phyloP scores from a whole-genome alignment of 2,797 vertebrate species.

The Myripristis murdjan region DNA sequence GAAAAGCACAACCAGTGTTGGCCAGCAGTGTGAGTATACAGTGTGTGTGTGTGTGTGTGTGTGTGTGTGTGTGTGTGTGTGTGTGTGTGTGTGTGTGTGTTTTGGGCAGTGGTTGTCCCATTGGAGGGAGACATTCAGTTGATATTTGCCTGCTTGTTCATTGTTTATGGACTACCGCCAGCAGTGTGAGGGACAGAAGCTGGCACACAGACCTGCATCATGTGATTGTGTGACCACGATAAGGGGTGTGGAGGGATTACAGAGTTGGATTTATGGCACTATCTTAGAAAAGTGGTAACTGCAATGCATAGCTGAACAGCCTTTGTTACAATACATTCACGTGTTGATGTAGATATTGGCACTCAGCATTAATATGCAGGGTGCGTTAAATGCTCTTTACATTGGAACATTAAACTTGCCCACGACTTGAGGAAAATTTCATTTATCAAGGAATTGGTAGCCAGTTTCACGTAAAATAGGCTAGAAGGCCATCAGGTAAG shows the following conservation, averaged over 20 bases:
- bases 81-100: too few relatives aligned
- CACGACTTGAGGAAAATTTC: too few relatives aligned
- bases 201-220: conserved; percentile 21
- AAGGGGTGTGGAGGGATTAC: conserved; percentile 9
- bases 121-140: conserved; percentile 45
- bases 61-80: too few relatives aligned
- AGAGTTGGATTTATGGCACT: conserved; percentile 15
- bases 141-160: conserved; percentile 42
- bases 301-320: conserved; percentile 25
- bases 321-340: background rate
- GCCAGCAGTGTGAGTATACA: conserved; percentile 47
- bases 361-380: too few relatives aligned
- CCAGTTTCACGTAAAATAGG: too few relatives aligned
- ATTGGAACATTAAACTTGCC: too few relatives aligned
- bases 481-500: too few relatives aligned
- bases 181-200: conserved; percentile 42
- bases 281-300: conserved; percentile 17
- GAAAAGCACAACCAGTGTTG: conserved; percentile 62
- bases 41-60: conserved; percentile 21
- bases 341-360: too few relatives aligned
- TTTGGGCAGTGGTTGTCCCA: conserved; percentile 46
- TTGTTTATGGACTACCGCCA: conserved; percentile 21
- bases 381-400: too few relatives aligned
- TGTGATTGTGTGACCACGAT: conserved; percentile 2
- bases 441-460: too few relatives aligned